A percentile compares a stretch with the other conserved stretches of the same genome.
Conservation (phyloP, 2,113 vertebrate species). For the Polypterus senegalus region DNA sequence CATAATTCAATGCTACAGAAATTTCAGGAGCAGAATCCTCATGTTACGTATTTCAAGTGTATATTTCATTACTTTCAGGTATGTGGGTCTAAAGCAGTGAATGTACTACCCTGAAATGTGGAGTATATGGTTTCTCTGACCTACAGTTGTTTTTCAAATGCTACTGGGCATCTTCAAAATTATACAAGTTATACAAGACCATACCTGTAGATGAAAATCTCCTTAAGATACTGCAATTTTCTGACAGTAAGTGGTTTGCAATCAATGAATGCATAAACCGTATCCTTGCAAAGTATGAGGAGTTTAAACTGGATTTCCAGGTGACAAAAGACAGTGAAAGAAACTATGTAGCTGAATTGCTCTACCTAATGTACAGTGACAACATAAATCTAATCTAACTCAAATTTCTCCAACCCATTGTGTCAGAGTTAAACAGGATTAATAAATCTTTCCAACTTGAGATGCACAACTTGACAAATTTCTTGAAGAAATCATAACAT, state of each 20-base stretch:
- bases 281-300: not conserved
- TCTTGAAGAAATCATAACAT: no score
- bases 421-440: not conserved
- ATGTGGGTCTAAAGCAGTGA: constrained; percentile 2
- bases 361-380: constrained; percentile 6
- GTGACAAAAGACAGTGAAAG: not conserved
- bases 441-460: no score
- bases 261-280: not conserved
- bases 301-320: not conserved
- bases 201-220: not conserved
- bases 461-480: no score
- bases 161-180: constrained; percentile 3
- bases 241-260: not conserved
- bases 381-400: constrained; percentile 4
- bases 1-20: constrained; percentile 1
- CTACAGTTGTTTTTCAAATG: constrained; percentile 7
- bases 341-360: not conserved
- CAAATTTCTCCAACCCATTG: constrained; percentile 10
- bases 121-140: constrained; percentile 8
- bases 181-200: not conserved
- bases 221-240: not conserved
- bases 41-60: not conserved
- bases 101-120: not conserved
- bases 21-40: not conserved
- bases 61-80: not conserved